Evolutionary conservation across 2,888 invertebrate species (phyloP).

Genomic region (Acleris cristana): DNA sequence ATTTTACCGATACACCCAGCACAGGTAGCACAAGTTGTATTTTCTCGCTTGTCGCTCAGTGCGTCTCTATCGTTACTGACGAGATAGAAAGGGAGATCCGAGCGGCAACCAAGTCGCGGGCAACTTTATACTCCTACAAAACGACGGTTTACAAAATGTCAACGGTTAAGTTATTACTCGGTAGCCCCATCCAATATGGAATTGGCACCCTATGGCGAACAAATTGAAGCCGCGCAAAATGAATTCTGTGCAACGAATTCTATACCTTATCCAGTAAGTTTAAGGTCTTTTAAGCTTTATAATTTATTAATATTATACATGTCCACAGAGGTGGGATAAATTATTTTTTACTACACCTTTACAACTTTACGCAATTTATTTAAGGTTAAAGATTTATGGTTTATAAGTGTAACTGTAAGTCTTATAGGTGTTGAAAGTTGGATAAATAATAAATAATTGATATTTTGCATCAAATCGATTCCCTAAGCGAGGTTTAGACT

Average conservation of each 20-base stretch:
- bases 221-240: constrained; percentile 57
- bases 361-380: constrained; percentile 1
- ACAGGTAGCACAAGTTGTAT: no score
- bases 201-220: constrained; percentile 56
- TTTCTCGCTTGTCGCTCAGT: no score
- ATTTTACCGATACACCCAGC: not conserved
- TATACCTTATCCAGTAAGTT: not conserved
- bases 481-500: no score
- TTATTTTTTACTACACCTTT: not conserved
- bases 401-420: constrained; percentile 11
- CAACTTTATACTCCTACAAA: constrained; percentile 18
- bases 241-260: constrained; percentile 32
- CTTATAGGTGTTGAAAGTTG: constrained; percentile 42
- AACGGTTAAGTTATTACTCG: constrained; percentile 43
- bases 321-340: no score
- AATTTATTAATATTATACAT: no score
- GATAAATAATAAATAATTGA: constrained; percentile 59
- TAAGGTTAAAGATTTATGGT: constrained; percentile 12
- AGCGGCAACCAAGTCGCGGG: no score
- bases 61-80: no score
- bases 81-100: no score
- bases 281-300: not conserved
- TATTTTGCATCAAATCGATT: constrained; percentile 22
- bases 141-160: constrained; percentile 28
- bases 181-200: constrained; percentile 48